Conservation (phyloP, 2,797 vertebrate species). For the Argya squamiceps region DNA sequence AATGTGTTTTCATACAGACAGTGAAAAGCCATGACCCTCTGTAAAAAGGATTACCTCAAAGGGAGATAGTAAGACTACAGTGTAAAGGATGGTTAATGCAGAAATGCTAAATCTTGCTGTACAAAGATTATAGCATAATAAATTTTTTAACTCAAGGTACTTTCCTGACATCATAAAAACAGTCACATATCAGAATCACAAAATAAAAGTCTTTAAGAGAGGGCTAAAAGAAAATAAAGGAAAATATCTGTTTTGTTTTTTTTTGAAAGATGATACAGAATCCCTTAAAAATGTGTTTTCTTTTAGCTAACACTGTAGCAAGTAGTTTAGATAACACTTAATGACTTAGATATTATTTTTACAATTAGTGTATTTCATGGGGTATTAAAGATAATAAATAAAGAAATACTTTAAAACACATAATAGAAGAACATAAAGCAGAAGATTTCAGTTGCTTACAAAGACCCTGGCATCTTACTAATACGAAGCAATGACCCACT, state of each 20-base stretch:
- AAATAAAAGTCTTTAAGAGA: constrained; percentile 14
- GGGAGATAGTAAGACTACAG: not conserved
- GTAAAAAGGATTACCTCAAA: constrained; percentile 46
- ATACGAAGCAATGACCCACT: not conserved
- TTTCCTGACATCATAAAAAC: constrained; percentile 32
- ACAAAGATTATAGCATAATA: constrained; percentile 21
- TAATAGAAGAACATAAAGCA: not conserved
- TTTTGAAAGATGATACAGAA: not conserved
- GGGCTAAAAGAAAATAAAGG: not conserved
- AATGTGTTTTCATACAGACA: constrained; percentile 6
- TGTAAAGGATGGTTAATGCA: constrained; percentile 3
- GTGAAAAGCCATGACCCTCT: constrained; percentile 31
- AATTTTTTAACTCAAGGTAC: constrained; percentile 31
- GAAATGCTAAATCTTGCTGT: constrained; percentile 21
- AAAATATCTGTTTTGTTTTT: not conserved
- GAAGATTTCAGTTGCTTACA: not conserved
- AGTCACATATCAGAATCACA: constrained; percentile 13
- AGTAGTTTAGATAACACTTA: constrained; percentile 41
- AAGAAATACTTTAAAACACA: constrained; percentile 25
- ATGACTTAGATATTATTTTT: constrained; percentile 26
- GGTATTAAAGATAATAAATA: constrained; percentile 41
- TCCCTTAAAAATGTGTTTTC: not conserved
- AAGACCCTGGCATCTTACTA: not conserved
- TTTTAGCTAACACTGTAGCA: constrained; percentile 13
- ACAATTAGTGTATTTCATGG: constrained; percentile 6